Conservation (phyloP, 1,140 invertebrate species). For the Goniozus legneri region DNA sequence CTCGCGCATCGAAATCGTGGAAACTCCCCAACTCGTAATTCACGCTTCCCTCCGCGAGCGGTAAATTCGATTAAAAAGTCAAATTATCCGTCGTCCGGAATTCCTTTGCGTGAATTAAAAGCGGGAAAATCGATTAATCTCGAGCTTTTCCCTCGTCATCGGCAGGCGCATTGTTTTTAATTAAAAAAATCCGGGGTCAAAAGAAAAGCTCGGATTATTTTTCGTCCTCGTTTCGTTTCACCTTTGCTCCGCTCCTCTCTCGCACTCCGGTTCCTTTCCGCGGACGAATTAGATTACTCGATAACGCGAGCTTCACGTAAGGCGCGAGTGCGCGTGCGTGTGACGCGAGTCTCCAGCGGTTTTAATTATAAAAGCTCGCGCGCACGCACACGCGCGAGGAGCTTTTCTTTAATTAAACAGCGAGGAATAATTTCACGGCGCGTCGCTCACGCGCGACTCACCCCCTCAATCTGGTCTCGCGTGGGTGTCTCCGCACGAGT, state of each 20-base stretch:
- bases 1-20: too few relatives aligned
- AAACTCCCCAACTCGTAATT: too few relatives aligned
- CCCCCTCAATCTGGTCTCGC: constrained; percentile 9
- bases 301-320: constrained; percentile 12
- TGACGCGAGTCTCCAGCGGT: constrained; percentile 11
- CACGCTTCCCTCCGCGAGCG: too few relatives aligned
- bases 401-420: constrained; percentile 19
- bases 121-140: too few relatives aligned
- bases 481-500: too few relatives aligned
- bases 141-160: too few relatives aligned
- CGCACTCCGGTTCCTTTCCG: neutral
- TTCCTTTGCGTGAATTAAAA: too few relatives aligned
- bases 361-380: constrained; percentile 31
- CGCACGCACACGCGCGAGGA: constrained; percentile 1
- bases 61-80: too few relatives aligned
- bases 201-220: constrained; percentile 3
- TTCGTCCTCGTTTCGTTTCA: neutral
- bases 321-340: constrained; percentile 8
- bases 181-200: constrained; percentile 17
- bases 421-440: constrained; percentile 7
- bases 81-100: too few relatives aligned
- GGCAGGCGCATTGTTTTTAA: constrained; percentile 20
- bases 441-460: constrained; percentile 5
- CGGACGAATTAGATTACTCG: constrained; percentile 22
- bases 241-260: neutral